Evolutionary conservation across 2,888 invertebrate genomes (phyloP).

Genomic region (Tipula unca): DNA sequence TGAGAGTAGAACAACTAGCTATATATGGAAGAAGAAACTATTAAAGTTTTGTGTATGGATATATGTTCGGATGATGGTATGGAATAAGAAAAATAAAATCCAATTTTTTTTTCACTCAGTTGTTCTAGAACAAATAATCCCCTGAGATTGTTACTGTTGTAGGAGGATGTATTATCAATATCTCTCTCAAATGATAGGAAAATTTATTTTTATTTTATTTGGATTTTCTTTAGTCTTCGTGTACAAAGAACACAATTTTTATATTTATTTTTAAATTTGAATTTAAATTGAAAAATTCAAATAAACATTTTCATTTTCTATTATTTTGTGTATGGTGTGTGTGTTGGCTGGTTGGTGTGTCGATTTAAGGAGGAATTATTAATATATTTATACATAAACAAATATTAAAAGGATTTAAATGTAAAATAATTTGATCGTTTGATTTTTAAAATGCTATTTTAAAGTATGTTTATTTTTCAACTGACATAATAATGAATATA

Average conservation of each 20-base stretch:
- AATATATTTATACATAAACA: neutral
- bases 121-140: constrained; percentile 8
- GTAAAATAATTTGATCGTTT: neutral
- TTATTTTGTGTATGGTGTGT: neutral
- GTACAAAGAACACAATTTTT: neutral
- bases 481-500: too few relatives aligned
- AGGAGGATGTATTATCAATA: neutral
- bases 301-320: constrained; percentile 8
- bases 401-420: neutral
- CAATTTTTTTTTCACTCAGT: neutral
- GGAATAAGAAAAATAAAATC: neutral
- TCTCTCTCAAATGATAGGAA: neutral
- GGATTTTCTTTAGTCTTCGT: neutral
- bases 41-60: neutral
- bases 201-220: neutral
- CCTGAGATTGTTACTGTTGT: neutral
- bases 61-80: neutral
- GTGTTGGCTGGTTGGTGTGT: neutral
- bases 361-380: neutral
- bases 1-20: neutral
- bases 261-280: neutral
- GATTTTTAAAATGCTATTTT: too few relatives aligned
- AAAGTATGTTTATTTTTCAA: too few relatives aligned
- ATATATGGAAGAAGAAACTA: neutral
- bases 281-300: neutral